Evolutionary conservation across 2,888 invertebrate genomes (phyloP).

Genomic region (Pseudococcus jackbeardsleyi): DNA sequence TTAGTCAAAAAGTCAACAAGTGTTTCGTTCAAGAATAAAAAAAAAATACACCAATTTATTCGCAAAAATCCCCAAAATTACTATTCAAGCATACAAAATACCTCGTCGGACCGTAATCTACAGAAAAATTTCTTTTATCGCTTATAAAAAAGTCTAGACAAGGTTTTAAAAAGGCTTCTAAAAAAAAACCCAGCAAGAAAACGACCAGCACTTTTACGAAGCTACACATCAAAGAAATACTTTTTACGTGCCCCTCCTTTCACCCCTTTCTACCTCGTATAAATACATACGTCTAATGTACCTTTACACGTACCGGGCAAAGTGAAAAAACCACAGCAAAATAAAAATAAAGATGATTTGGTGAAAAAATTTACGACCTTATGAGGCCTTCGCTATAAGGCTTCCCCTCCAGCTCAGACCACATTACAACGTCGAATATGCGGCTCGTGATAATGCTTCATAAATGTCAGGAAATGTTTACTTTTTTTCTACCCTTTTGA

Average conservation of each 20-base stretch:
- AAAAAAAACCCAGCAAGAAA: not conserved
- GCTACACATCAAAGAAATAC: conserved; percentile 28
- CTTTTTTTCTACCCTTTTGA: conserved; percentile 48
- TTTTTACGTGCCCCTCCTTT: not conserved
- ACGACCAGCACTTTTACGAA: not conserved
- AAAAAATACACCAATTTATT: not conserved
- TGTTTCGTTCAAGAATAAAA: not conserved
- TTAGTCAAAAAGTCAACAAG: not conserved
- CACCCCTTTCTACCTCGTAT: not conserved
- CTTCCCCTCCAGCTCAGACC: not conserved
- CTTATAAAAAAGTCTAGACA: not conserved
- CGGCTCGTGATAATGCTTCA: conserved; percentile 50
- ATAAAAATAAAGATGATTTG: conserved; percentile 10
- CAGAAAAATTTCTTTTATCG: not conserved
- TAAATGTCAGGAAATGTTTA: conserved; percentile 55
- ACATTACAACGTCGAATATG: conserved; percentile 27
- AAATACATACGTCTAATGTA: not conserved
- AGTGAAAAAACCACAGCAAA: not conserved
- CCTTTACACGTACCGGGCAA: not conserved
- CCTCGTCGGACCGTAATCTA: not conserved
- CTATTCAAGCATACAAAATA: not conserved
- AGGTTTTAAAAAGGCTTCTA: not conserved
- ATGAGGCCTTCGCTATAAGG: not conserved
- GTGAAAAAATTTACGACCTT: conserved; percentile 52
- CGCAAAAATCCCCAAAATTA: not conserved